Evolutionary conservation across 2,888 invertebrate genomes (phyloP).

Genomic region (Diarsia mendica): DNA sequence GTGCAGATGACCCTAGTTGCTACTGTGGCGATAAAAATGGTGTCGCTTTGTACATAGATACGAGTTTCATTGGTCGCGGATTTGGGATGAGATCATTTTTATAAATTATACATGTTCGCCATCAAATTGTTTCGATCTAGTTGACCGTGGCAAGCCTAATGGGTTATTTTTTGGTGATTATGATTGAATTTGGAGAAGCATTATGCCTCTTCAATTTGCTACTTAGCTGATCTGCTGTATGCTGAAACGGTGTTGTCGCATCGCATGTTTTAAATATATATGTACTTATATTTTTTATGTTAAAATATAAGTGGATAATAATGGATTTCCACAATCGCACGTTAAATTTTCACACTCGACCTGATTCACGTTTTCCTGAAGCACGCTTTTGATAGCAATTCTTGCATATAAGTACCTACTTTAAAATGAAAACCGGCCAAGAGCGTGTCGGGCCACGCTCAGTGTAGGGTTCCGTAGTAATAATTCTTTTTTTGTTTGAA

Average conservation of each 20-base stretch:
- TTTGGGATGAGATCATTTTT: slow-evolving; percentile 45
- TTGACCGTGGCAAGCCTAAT: neutral
- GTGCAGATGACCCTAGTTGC: slow-evolving; percentile 59
- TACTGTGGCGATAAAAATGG: slow-evolving; percentile 58
- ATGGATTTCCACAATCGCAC: no score
- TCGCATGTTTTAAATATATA: no score
- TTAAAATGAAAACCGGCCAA: no score
- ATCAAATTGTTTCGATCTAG: slow-evolving; percentile 13
- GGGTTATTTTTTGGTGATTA: neutral
- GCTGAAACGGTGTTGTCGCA: neutral
- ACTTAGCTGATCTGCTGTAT: neutral
- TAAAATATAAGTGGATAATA: no score
- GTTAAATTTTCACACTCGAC: no score
- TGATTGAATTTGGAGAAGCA: neutral
- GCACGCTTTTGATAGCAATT: neutral
- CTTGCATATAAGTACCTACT: neutral
- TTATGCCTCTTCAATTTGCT: neutral
- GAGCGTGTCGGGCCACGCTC: no score
- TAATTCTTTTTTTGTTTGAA: no score
- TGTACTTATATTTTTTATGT: no score
- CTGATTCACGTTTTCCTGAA: neutral
- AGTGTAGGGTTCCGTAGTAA: no score
- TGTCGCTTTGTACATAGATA: slow-evolving; percentile 11
- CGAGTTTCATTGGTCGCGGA: neutral
- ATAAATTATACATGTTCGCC: slow-evolving; percentile 14